Percentiles rank a stretch among this genome's conserved stretches.
Evolutionary conservation across 2,113 vertebrate species (phyloP).

Genomic region (Podarcis raffonei): DNA sequence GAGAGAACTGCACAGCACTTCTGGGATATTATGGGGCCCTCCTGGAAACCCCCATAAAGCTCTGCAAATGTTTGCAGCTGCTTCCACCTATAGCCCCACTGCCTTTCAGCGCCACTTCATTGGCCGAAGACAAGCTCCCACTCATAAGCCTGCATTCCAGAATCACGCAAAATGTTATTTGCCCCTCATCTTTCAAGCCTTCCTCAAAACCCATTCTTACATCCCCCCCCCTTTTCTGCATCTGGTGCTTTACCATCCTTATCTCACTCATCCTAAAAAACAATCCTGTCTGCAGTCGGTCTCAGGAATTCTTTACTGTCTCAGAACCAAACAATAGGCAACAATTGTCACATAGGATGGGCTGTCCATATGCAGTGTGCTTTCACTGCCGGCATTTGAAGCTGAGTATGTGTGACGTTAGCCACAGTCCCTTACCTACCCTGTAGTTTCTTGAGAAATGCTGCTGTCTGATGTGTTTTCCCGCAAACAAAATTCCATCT

Average conservation of each 20-base stretch:
- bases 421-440: no score
- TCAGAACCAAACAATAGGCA: no score
- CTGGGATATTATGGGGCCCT: not conserved
- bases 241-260: not conserved
- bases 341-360: no score
- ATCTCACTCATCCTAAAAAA: not conserved
- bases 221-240: no score
- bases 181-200: not conserved
- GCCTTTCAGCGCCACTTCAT: not conserved
- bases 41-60: not conserved
- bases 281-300: not conserved
- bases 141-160: not conserved
- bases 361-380: no score
- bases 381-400: no score
- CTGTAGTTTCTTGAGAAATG: no score
- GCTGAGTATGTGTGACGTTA: no score
- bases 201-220: not conserved
- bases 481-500: no score
- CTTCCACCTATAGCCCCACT: not conserved
- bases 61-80: not conserved
- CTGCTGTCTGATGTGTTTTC: no score
- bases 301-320: no score
- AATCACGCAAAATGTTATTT: not conserved
- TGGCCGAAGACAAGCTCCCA: not conserved
- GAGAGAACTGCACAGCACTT: not conserved